Percentiles rank a stretch among this genome's conserved stretches.
Conservation (phyloP, 2,888 invertebrate species). For the Epinotia bilunana region DNA sequence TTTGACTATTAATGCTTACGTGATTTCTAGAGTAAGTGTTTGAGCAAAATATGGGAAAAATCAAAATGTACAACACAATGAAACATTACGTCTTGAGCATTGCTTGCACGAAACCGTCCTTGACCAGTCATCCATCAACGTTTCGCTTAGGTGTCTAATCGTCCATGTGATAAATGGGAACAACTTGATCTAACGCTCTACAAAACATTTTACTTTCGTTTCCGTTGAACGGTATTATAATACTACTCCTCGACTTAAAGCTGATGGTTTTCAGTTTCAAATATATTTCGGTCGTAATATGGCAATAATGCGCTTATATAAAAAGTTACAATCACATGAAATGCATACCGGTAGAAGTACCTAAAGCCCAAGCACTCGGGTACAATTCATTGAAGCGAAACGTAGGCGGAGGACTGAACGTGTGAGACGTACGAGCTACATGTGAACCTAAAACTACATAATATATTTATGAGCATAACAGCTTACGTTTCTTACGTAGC, state of each 20-base stretch:
- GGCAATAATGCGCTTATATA: background rate
- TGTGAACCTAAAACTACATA: background rate
- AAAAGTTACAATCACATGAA: background rate
- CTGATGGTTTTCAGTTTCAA: background rate
- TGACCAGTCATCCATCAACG: slow-evolving; percentile 48
- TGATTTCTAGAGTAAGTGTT: no score
- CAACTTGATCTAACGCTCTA: slow-evolving; percentile 48
- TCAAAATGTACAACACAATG: background rate
- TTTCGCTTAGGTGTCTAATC: slow-evolving; percentile 36
- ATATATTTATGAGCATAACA: background rate
- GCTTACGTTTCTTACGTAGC: background rate
- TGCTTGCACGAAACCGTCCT: slow-evolving; percentile 38
- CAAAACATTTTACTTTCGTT: slow-evolving; percentile 44
- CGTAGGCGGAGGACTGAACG: background rate
- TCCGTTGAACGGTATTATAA: slow-evolving; percentile 22
- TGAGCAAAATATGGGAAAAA: background rate
- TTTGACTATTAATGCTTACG: no score
- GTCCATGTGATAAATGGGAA: slow-evolving; percentile 48
- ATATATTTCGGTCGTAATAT: background rate
- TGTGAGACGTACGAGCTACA: background rate
- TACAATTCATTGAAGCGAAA: background rate
- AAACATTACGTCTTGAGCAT: slow-evolving; percentile 23
- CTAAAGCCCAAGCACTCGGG: background rate
- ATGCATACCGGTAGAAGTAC: background rate
- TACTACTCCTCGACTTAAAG: background rate